Percentiles rank a stretch among this genome's conserved stretches.
phyloP scores from a whole-genome alignment of 2,888 invertebrate genomes.

The Erannis defoliaria region DNA sequence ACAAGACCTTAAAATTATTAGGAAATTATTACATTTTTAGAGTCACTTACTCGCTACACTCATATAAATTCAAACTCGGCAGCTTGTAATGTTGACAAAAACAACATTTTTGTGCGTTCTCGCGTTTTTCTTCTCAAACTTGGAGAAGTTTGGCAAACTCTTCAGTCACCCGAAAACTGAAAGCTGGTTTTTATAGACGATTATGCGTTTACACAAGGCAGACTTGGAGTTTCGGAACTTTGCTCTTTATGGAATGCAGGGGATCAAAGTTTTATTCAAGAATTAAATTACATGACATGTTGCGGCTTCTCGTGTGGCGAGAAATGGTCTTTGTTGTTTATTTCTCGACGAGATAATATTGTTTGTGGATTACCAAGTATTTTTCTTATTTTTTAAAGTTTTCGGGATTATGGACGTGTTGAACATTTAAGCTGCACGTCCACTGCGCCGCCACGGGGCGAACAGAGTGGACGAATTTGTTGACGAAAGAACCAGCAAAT shows the following conservation, averaged over 20 bases:
- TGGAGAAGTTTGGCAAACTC: constrained; percentile 41
- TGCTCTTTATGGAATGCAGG: constrained; percentile 48
- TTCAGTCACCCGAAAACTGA: constrained; percentile 42
- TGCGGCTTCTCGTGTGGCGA: constrained; percentile 35
- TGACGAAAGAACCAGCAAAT: too few species aligned
- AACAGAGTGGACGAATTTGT: too few species aligned
- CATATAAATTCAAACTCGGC: constrained; percentile 42
- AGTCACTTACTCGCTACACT: constrained; percentile 21
- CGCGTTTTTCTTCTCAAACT: constrained; percentile 48
- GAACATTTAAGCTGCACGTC: neutral
- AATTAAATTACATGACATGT: constrained; percentile 47
- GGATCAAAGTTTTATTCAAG: constrained; percentile 44
- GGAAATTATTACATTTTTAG: neutral
- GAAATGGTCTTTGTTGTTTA: constrained; percentile 21
- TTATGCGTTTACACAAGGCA: constrained; percentile 60
- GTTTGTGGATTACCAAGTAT: constrained; percentile 9
- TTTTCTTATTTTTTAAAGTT: neutral
- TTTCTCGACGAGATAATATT: constrained; percentile 10
- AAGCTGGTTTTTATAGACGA: constrained; percentile 53
- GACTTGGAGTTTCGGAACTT: constrained; percentile 50
- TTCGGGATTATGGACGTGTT: neutral
- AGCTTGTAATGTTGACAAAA: constrained; percentile 71
- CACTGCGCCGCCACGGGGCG: too few species aligned
- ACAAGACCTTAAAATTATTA: neutral
- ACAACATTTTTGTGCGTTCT: constrained; percentile 63